Evolutionary conservation across 1,140 invertebrate species (phyloP), one percentile per base, ranked within the genome.

Genomic region (Drosophila bocki): DNA sequence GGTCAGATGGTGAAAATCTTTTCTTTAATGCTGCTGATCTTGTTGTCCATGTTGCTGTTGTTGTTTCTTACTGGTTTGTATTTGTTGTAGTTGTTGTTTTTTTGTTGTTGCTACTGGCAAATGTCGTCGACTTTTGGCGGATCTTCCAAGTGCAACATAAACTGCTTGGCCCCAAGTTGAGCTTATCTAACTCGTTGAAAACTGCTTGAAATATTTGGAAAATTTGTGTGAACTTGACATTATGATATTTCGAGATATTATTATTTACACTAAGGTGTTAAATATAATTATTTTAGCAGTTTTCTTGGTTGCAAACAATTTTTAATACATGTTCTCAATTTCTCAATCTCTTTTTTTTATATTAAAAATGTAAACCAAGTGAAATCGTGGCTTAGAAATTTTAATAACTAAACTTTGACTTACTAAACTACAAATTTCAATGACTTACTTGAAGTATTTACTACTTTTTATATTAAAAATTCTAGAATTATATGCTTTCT

Each of bases 1-100:
- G 72, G 74, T 67, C 56, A 74, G 68, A 68, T 51, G 65, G 70
- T 72, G 70, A 74, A 74, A 74, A 74, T 74, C 53, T 72, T 51
- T 64, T 72, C 48, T 47, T 57, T 44, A 57, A 44, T 41, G 57
- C 39, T 32, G 15, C 62, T 62, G 62, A 65, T 65, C 62, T 65
- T 62, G 57, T 62, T 65, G 62, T 39, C 32, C 57, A 63, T 39
- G 56, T 60, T 37, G 51, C 29, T 44, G 51, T 32, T 47, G 41
- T 29, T 47, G 26, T 37, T 6, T 6, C 13, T 39, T 54, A 56
- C 53, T 56, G 53, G 53, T 56, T 50, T 57, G 56, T 39, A 39
- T 9, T 41, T 56, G 26, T 57, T 56, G 51, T 42, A 29, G 42
- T 39, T 41, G 42, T 47, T 42, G 26, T n/a, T n/a, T n/a, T n/a